Conservation (phyloP, 2,113 vertebrate genomes). For the Triplophysa tibetana region DNA sequence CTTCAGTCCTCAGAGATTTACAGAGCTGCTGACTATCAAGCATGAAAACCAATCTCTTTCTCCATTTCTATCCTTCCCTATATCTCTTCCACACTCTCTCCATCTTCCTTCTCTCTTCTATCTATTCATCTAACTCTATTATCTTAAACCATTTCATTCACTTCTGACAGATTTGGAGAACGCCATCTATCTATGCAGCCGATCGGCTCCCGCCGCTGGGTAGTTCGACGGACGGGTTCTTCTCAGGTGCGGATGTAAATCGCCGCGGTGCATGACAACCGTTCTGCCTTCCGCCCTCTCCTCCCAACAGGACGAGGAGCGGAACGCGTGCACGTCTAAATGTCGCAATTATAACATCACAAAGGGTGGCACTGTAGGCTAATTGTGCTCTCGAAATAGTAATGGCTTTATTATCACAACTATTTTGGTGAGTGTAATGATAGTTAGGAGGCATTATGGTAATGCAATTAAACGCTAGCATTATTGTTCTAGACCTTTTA, state of each 20-base stretch:
- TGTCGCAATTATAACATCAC: conserved; percentile 65
- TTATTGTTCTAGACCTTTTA: conserved; percentile 65
- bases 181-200: conserved; percentile 55
- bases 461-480: conserved; percentile 72
- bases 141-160: conserved; percentile 57
- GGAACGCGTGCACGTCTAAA: conserved; percentile 52
- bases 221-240: conserved; percentile 4
- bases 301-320: conserved; percentile 53
- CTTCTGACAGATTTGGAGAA: conserved; percentile 44
- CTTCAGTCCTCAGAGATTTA: conserved; percentile 85
- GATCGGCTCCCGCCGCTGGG: conserved; percentile 34
- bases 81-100: conserved; percentile 51
- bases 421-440: conserved; percentile 72
- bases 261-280: conserved; percentile 33
- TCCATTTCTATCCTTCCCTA: conserved; percentile 48
- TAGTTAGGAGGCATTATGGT: conserved; percentile 75
- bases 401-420: conserved; percentile 73
- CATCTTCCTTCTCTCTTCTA: conserved; percentile 60
- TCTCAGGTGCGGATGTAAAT: conserved; percentile 40
- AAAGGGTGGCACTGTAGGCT: conserved; percentile 67
- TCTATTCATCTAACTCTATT: conserved; percentile 52
- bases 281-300: conserved; percentile 13
- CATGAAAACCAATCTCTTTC: conserved; percentile 82
- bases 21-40: conserved; percentile 82
- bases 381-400: conserved; percentile 74